A percentile compares a stretch with the other conserved stretches of the same genome.
These are phyloP conservation scores for Semibalanus balanoides DNA, from an alignment of 1,140 invertebrate genomes.

Conservation along the genomic window DNA sequence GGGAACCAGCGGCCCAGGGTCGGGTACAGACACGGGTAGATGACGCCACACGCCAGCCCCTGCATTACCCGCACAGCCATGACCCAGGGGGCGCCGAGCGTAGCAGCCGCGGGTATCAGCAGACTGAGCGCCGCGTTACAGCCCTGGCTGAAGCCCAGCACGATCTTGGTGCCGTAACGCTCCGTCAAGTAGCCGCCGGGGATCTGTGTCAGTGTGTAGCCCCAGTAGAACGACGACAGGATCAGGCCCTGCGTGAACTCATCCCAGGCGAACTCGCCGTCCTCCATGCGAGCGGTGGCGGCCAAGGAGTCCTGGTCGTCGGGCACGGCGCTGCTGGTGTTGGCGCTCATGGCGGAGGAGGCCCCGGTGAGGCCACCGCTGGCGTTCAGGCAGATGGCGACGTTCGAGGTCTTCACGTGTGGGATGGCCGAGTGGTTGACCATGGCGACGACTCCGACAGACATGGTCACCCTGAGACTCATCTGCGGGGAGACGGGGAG, in stretches of 20 bases:
- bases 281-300: neutral
- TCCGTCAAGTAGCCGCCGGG: conserved; percentile 55
- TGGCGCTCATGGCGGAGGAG: too few relatives aligned
- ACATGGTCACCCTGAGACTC: neutral
- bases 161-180: conserved; percentile 28
- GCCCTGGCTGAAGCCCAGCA: neutral
- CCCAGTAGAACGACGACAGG: conserved; percentile 56
- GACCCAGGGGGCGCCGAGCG: neutral
- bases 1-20: neutral
- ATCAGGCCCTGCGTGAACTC: conserved; percentile 32
- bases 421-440: neutral
- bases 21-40: neutral
- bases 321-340: too few relatives aligned
- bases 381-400: neutral
- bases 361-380: neutral
- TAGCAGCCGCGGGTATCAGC: neutral
- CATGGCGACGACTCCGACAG: neutral
- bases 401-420: neutral
- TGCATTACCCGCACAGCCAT: neutral
- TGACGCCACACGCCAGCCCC: neutral
- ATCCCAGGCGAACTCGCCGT: neutral
- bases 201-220: conserved; percentile 54
- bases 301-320: too few relatives aligned
- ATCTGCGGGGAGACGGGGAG: neutral
- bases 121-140: neutral